Base-by-base conservation (phyloP, 2,888 invertebrate genomes). In the Stenurella melanura region DNA sequence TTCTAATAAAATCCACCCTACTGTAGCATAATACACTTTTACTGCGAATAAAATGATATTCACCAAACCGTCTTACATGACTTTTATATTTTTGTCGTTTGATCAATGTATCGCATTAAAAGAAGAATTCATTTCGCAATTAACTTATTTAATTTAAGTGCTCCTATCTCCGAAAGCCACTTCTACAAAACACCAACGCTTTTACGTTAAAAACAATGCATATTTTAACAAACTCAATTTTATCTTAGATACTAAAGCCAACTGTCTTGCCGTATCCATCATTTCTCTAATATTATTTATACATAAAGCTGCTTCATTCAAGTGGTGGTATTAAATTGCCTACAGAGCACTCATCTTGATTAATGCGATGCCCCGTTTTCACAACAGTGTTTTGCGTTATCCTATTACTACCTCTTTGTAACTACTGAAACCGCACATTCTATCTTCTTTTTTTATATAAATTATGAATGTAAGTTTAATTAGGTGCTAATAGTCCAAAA, bases 261-360 rank as follows among this genome's bases (percentile, higher is more conserved):
- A 42, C 38, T 42, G 64, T 34, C 38, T 64, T 42, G 64, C 38
- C 64, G 38, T 30, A 64, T 64, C 34, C 64, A 64, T 64, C 34
- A 64, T 64, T 64, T 34, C 64, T 64, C 34, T 64, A 64, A 64
- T 64, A 64, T 64, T 64, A 67, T 67, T 67, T 67, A 67, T 67
- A 67, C 67, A 54, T 67, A 54, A 54, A 34, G 38, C 42, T 34
- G 42, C 58, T 58, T 58, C 58, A 58, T 64, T 34, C 64, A 42
- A 64, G 54, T 67, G 54, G 12, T 42, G 67, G 67, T 54, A 77
- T 78, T 75, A 77, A 79, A 81, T 79, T 81, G 79, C 75, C 77
- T 75, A 76, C 74, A 73, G 71, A 77, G 74, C 80, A 81, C 77
- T 81, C 71, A 81, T 76, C 79, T 79, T 79, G 80, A 78, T 81